These are phyloP conservation scores for Poeciliopsis infans DNA, from an alignment of 2,797 vertebrate genomes.

Conservation along the genomic window DNA sequence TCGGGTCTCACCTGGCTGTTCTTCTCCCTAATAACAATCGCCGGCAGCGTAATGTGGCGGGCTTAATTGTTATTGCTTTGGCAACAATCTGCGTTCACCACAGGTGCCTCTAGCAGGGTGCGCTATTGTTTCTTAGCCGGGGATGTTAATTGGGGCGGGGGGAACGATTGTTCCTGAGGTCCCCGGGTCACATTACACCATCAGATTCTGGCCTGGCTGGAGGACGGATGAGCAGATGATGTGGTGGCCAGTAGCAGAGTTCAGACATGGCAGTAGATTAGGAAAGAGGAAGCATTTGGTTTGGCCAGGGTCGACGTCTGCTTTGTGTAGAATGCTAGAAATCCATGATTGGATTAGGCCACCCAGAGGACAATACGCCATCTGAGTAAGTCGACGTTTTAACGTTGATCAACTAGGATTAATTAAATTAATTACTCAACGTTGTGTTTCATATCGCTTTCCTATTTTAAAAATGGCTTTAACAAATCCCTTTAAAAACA, in stretches of 20 bases:
- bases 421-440: constrained; percentile 30
- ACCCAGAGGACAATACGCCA: constrained; percentile 52
- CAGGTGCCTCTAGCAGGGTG: constrained; percentile 17
- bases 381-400: constrained; percentile 35
- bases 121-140: constrained; percentile 48
- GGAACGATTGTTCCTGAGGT: constrained; percentile 25
- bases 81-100: constrained; percentile 31
- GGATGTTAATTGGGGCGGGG: constrained; percentile 40
- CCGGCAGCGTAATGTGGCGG: constrained; percentile 53
- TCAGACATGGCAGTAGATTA: constrained; percentile 27
- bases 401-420: constrained; percentile 31
- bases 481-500: background rate
- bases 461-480: background rate
- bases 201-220: constrained; percentile 14
- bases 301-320: constrained; percentile 33
- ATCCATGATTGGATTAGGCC: constrained; percentile 46
- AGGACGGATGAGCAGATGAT: constrained; percentile 18
- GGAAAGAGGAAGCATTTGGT: constrained; percentile 41
- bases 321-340: constrained; percentile 31
- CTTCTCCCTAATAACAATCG: constrained; percentile 60
- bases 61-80: constrained; percentile 47
- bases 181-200: constrained; percentile 25
- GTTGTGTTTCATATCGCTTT: background rate
- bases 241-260: constrained; percentile 12
- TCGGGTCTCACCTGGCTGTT: constrained; percentile 50